phyloP scores from a whole-genome alignment of 2,888 invertebrate species.

The Branchipolynoe longqiensis region DNA sequence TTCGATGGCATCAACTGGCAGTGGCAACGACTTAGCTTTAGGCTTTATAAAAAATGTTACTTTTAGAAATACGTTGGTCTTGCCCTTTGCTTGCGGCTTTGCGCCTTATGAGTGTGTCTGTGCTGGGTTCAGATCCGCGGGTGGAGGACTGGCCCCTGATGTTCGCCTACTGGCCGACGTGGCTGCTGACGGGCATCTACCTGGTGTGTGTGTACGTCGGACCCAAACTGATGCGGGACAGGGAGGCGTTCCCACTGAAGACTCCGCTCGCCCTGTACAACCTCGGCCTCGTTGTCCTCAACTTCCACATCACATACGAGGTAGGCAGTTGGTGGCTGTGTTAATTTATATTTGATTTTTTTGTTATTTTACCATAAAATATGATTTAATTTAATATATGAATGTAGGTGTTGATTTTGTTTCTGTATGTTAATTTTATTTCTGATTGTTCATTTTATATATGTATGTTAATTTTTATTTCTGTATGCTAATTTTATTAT shows the following conservation, averaged over 20 bases:
- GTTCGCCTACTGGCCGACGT: constrained; percentile 78
- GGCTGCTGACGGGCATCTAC: constrained; percentile 77
- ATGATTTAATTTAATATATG: no score
- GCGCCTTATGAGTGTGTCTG: background rate
- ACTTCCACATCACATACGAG: constrained; percentile 80
- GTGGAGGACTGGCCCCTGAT: constrained; percentile 80
- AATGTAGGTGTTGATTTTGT: no score
- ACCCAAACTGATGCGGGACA: constrained; percentile 76
- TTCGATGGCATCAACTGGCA: no score
- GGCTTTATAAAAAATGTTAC: no score
- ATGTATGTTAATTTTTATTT: no score
- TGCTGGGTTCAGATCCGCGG: constrained; percentile 71
- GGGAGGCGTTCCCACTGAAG: constrained; percentile 75
- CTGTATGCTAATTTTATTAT: no score
- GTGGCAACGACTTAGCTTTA: no score
- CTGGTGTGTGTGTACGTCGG: constrained; percentile 76
- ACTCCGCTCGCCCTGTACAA: constrained; percentile 79
- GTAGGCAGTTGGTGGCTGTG: constrained; percentile 73
- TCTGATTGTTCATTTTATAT: no score
- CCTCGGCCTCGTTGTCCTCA: constrained; percentile 77
- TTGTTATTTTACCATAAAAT: no score
- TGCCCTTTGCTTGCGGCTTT: no score
- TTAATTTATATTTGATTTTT: constrained; percentile 5
- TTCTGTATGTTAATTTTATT: no score
- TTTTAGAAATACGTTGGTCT: no score